phyloP scores from a whole-genome alignment of 2,113 vertebrate genomes.

The Petromus typicus region DNA sequence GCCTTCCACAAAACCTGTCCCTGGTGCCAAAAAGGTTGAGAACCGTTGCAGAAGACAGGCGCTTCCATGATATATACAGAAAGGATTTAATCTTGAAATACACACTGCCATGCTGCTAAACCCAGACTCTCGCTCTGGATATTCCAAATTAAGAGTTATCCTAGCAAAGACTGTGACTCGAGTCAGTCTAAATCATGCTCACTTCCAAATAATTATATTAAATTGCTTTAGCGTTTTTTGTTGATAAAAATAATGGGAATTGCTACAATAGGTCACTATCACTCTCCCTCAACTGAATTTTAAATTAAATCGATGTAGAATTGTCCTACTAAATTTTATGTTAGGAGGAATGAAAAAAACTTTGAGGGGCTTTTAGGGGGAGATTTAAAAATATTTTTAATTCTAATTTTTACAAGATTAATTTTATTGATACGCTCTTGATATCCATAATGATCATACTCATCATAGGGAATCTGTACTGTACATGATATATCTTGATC shows the following conservation, averaged over 20 bases:
- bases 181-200: neutral
- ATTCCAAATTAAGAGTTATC: neutral
- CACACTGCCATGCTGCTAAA: neutral
- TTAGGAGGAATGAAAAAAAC: neutral
- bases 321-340: neutral
- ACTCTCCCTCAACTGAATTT: neutral
- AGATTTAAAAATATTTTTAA: neutral
- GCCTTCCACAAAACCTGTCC: neutral
- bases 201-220: neutral
- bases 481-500: neutral
- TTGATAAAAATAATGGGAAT: constrained; percentile 24
- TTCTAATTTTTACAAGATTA: neutral
- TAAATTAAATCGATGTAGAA: neutral
- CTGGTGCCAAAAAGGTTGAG: neutral
- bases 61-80: neutral
- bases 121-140: neutral
- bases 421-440: neutral
- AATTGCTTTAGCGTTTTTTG: constrained; percentile 48
- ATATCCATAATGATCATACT: neutral
- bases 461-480: neutral
- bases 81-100: constrained; percentile 22
- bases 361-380: neutral
- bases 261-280: neutral
- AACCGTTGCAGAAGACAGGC: neutral
- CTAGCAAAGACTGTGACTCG: neutral